Evolutionary conservation across 2,113 vertebrate genomes (phyloP).

Genomic region (Capricornis sumatraensis): DNA sequence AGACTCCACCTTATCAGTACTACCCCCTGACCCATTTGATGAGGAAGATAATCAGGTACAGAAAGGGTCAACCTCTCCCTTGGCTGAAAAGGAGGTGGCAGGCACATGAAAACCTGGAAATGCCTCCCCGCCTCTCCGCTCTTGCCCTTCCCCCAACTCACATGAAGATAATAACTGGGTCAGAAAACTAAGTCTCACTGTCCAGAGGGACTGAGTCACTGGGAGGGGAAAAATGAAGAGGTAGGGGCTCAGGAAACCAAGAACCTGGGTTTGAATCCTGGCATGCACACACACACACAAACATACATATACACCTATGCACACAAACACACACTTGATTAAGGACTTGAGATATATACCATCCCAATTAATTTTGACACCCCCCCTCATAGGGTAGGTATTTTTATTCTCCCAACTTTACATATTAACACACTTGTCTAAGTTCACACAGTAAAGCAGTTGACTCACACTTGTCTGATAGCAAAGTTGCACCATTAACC

Average conservation of each 20-base stretch:
- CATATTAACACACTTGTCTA: background rate
- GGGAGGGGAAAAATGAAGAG: background rate
- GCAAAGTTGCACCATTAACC: background rate
- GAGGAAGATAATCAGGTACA: background rate
- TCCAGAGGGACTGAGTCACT: slow-evolving; percentile 27
- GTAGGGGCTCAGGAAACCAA: background rate
- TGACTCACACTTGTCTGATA: background rate
- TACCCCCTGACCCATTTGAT: background rate
- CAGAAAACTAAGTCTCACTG: background rate
- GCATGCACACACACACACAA: background rate
- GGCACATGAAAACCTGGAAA: background rate
- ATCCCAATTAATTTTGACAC: background rate
- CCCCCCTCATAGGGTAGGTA: background rate
- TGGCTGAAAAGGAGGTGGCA: background rate
- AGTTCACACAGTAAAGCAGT: background rate
- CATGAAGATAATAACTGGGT: background rate
- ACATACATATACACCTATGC: background rate
- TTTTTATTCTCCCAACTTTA: background rate
- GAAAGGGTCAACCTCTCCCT: background rate
- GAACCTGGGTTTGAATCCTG: background rate
- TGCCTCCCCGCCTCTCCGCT: background rate
- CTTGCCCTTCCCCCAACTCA: background rate
- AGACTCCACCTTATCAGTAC: background rate
- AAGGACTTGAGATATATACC: background rate
- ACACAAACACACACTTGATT: background rate